Evolutionary conservation across 2,113 vertebrate species (phyloP), one percentile per base, ranked within the genome.

Genomic region (Dipodomys stephensi): DNA sequence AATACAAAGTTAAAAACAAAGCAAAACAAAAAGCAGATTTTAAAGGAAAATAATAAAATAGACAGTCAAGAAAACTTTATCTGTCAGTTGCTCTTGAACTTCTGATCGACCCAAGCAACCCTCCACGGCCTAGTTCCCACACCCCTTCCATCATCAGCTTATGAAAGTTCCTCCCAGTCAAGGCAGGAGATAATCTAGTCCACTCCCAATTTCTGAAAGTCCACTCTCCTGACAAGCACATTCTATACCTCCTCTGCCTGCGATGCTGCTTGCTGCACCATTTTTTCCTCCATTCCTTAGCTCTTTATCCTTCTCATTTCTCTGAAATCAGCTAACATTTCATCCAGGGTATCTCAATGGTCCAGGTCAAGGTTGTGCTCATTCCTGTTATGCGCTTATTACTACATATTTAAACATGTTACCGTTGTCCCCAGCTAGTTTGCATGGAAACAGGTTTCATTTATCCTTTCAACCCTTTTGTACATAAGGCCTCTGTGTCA

Each of bases 181-280:
- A 80, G 4, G 23, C 7, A 30, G 25, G 12, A 44, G 39, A 22
- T 13, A 9, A 15, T 64, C 44, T 5, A 35, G 27, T 4, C 35
- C 10, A 7, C 28, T 71, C 53, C 30, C 39, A 28, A 1, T 16
- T 35, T 39, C 62, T 67, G n/a, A 60, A 27, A 71, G 30, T 1
- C 4, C 11, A 28, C 68, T 57, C 12, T 18, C 15, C 3, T 7
- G 22, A 89, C 25, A 72, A 22, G 11, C 27, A 4, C 0, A 8
- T 60, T 76, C 77, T 39, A n/a, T 1, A 18, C 0, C 2, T 22
- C 20, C 11, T 71, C 35, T 57, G 5, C 67, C 62, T 57, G 49
- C 49, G 53, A 39, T 7, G 68, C 1, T 4, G n/a, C 7, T 77
- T 2, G 7, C 2, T 0, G 0, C 2, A 25, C 11, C 3, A 1